These are phyloP conservation scores for Tachina lurida DNA, from an alignment of 2,888 invertebrate genomes.

Conservation along the genomic window DNA sequence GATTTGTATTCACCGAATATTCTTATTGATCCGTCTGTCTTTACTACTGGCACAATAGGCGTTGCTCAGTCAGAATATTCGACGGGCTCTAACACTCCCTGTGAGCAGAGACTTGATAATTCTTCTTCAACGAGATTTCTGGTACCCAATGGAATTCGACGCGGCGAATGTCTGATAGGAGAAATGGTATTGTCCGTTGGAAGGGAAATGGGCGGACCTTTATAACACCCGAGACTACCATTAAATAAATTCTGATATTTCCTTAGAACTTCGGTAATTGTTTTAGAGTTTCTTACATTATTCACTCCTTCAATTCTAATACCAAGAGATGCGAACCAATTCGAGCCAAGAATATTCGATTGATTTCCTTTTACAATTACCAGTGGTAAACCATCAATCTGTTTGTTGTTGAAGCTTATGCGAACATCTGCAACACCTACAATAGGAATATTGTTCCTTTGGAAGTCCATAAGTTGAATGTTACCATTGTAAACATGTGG, in stretches of 20 bases:
- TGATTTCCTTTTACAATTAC: constrained; percentile 54
- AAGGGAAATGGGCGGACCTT: background rate
- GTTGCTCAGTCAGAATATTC: constrained; percentile 65
- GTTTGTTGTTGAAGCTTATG: constrained; percentile 3
- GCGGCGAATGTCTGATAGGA: too few relatives aligned
- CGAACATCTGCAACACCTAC: background rate
- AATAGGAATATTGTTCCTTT: constrained; percentile 30
- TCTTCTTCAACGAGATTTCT: too few relatives aligned
- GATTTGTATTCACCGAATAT: constrained; percentile 74
- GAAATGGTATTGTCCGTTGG: too few relatives aligned
- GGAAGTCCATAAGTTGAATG: constrained; percentile 46
- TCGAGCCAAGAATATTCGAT: constrained; percentile 61
- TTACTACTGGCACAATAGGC: constrained; percentile 61
- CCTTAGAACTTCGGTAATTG: background rate
- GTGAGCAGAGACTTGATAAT: too few relatives aligned
- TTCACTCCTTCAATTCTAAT: background rate
- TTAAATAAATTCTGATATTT: background rate
- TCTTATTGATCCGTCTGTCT: constrained; percentile 72
- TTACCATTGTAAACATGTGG: constrained; percentile 11
- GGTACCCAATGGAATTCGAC: too few relatives aligned
- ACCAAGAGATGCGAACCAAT: constrained; percentile 68
- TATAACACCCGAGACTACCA: background rate
- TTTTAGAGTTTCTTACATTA: background rate
- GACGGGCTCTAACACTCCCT: constrained; percentile 70
- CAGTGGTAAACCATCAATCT: constrained; percentile 40